phyloP scores from a whole-genome alignment of 2,113 vertebrate species.

The Ailuropoda melanoleuca region DNA sequence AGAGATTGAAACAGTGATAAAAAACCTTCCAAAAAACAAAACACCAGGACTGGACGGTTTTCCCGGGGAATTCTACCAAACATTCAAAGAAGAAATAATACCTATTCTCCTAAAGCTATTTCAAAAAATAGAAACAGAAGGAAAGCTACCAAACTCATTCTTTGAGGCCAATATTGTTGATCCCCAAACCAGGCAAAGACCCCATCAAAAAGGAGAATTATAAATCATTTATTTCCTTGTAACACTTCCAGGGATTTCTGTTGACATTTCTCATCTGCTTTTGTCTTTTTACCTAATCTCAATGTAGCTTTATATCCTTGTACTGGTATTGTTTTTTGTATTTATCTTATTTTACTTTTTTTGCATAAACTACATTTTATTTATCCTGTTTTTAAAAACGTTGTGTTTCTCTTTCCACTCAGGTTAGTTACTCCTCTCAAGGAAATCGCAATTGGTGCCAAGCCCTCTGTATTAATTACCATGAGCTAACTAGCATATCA shows the following conservation, averaged over 20 bases:
- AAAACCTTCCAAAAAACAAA: no score
- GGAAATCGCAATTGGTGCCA: background rate
- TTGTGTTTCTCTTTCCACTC: background rate
- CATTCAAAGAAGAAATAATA: no score
- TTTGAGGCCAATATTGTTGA: no score
- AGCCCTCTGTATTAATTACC: background rate
- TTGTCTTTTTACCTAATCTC: background rate
- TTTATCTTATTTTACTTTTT: background rate
- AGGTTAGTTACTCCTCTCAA: background rate
- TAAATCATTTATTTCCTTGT: background rate
- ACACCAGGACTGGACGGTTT: no score
- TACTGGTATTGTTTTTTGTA: background rate
- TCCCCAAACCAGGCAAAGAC: no score
- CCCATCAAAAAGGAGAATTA: no score
- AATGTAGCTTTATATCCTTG: background rate
- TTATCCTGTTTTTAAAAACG: background rate
- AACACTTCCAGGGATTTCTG: background rate
- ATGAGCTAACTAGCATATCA: background rate
- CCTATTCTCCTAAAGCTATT: no score
- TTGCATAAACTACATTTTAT: background rate
- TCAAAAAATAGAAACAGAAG: no score
- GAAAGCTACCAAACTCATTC: no score
- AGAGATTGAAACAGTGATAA: no score
- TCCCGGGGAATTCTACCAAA: no score
- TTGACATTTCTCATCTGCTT: background rate